A percentile compares a stretch with the other conserved stretches of the same genome.
phyloP scores from a whole-genome alignment of 2,113 vertebrate genomes.

The Syngnathus typhle region DNA sequence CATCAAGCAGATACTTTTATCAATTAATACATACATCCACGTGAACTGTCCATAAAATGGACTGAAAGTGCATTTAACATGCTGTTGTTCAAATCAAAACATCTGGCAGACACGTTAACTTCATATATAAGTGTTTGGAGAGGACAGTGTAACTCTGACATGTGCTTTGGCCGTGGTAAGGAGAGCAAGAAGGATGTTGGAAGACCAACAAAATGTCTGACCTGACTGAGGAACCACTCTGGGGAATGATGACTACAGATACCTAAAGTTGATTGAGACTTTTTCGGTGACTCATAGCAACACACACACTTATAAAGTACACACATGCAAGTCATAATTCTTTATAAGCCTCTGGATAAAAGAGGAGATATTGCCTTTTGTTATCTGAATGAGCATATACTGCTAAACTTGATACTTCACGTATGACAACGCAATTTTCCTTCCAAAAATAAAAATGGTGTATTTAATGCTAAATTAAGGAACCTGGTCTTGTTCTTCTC shows the following conservation, averaged over 20 bases:
- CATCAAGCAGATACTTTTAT: conserved; percentile 6
- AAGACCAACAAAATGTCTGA: conserved; percentile 55
- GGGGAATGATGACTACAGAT: conserved; percentile 43
- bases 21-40: conserved; percentile 7
- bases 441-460: background rate
- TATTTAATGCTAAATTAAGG: too few relatives aligned
- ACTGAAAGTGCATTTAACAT: background rate
- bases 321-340: background rate
- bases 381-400: background rate
- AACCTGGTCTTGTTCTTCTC: too few relatives aligned
- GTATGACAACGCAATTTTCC: background rate
- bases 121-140: conserved; percentile 20
- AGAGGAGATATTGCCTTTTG: background rate
- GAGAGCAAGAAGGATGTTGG: conserved; percentile 51
- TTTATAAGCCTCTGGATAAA: background rate
- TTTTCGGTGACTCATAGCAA: background rate
- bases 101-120: conserved; percentile 59
- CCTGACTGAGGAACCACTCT: conserved; percentile 43
- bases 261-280: conserved; percentile 22
- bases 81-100: conserved; percentile 30
- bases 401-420: too few relatives aligned
- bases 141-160: conserved; percentile 35
- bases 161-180: conserved; percentile 25
- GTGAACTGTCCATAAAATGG: background rate
- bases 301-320: background rate